These are phyloP conservation scores for Lagopus leucura DNA, from an alignment of 2,113 vertebrate species.

Conservation along the genomic window DNA sequence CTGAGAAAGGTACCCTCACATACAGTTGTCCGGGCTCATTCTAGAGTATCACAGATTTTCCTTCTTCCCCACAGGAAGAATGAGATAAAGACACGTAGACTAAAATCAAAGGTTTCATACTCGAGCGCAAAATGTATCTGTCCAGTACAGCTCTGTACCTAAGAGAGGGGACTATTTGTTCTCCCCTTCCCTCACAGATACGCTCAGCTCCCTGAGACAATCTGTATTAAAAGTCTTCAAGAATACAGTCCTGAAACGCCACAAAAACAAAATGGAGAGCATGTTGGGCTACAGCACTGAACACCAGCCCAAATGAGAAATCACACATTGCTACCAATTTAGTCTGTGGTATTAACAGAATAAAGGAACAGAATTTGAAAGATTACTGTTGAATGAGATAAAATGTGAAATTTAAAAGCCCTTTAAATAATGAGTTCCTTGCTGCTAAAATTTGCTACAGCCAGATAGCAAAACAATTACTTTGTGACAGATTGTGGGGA, in stretches of 20 bases:
- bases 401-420: conserved; percentile 66
- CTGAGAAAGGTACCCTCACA: fast-evolving
- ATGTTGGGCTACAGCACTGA: neutral
- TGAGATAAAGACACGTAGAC: fast-evolving
- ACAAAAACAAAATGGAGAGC: neutral
- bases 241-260: neutral
- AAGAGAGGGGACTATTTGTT: neutral
- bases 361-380: conserved; percentile 57
- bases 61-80: neutral
- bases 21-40: neutral
- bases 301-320: conserved; percentile 27
- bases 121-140: neutral
- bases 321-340: neutral
- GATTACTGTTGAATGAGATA: conserved; percentile 56
- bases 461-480: conserved; percentile 66
- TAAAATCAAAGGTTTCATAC: neutral
- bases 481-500: conserved; percentile 45
- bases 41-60: neutral
- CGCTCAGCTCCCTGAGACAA: fast-evolving
- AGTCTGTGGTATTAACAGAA: conserved; percentile 31
- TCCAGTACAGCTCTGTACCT: neutral
- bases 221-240: neutral
- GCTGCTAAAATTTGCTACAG: conserved; percentile 62
- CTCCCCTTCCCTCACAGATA: neutral
- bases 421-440: conserved; percentile 68